Evolutionary conservation across 2,888 invertebrate genomes (phyloP), one percentile per base, ranked within the genome.

Genomic region (Melanostoma scalare): DNA sequence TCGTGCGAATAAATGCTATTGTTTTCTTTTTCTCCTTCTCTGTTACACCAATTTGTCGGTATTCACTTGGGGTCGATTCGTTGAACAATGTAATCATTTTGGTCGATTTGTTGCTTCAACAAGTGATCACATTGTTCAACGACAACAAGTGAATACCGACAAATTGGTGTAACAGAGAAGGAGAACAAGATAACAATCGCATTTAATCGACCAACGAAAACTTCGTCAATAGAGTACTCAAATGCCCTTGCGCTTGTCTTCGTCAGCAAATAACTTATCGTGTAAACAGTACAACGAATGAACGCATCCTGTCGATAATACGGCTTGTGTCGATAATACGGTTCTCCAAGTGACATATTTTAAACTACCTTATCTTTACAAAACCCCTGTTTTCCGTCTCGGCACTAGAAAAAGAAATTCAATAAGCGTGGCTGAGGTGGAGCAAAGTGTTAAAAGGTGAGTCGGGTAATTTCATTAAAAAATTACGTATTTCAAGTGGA

Each of bases 371-470:
- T 61, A 67, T 9, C 78, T 9, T 30, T 30, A 10, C 31, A 35
- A 82, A 61, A 46, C 20, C 38, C 65, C 35, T 67, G 60, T 61
- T 72, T 81, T 75, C 58, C 10, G 53, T 74, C 74, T 71, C 38
- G 6, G 20, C n/a, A 71, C 46, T 84, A 79, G 52, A 79, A 84
- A 79, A 42, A 60, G 60, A 80, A 81, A 80, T 86, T 92, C 92
- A 92, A 92, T 94, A 95, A 95, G 95, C 95, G 96, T 96, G 95
- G 95, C 95, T 95, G 95, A 95, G 95, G 84, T 65, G 74, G 84
- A 67, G 50, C 58, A 69, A 71, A 79, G 79, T 75, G 69, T 79
- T 74, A 71, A 71, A 71, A 79, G 79, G 82, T 82, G 73, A 82
- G 82, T 82, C 73, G 68, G 30, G 44, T 65, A 56, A 69, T 68